Percentiles rank a stretch among this genome's conserved stretches.
phyloP scores from a whole-genome alignment of 2,797 vertebrate genomes.

The Enteromius paludinosus region DNA sequence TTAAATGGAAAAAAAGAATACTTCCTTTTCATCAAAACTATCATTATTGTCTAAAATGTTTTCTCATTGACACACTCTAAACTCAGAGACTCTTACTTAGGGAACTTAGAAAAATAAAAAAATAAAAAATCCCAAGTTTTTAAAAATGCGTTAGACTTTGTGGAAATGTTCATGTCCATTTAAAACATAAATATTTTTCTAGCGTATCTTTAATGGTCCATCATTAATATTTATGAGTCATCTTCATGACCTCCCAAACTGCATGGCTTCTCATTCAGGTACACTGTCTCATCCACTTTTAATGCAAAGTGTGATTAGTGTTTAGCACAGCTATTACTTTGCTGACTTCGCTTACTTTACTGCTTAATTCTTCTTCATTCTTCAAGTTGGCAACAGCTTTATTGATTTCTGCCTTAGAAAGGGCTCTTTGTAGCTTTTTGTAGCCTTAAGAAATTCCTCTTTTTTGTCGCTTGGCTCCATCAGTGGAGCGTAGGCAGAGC shows the following conservation, averaged over 20 bases:
- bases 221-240: conserved; percentile 8
- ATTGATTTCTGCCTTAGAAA: conserved; percentile 38
- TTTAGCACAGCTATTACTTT: conserved; percentile 45
- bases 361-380: conserved; percentile 47
- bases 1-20: background rate
- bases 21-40: background rate
- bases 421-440: conserved; percentile 15
- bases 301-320: conserved; percentile 9
- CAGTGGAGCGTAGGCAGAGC: background rate
- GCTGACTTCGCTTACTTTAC: conserved; percentile 48
- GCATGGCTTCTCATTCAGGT: background rate
- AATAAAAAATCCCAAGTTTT: background rate
- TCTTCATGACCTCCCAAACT: background rate
- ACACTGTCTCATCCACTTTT: background rate
- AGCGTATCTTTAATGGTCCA: background rate
- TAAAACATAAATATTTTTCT: background rate
- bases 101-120: no score
- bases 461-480: conserved; percentile 20
- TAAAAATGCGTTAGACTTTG: background rate
- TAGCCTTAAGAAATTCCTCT: conserved; percentile 26
- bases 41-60: background rate
- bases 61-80: background rate
- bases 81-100: background rate
- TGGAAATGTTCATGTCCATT: background rate
- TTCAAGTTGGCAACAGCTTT: conserved; percentile 38